These are phyloP conservation scores for Leptinotarsa tumamoca DNA, from an alignment of 2,888 invertebrate species.

Conservation along the genomic window DNA sequence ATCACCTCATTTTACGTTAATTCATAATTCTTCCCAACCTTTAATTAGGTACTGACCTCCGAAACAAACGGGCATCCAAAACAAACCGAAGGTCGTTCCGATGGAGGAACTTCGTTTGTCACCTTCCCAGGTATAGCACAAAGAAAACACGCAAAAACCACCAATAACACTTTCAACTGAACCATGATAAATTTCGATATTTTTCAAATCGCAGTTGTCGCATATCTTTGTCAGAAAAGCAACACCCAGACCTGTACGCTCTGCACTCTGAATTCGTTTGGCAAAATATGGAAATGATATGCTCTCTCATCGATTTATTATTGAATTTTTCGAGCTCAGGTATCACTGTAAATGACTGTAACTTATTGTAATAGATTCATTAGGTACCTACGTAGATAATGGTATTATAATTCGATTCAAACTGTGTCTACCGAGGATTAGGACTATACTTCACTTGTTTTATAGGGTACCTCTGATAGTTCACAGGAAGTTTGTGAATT, in stretches of 20 bases:
- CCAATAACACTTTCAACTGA: constrained; percentile 1
- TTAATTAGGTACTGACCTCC: neutral
- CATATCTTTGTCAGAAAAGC: neutral
- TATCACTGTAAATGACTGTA: constrained; percentile 14
- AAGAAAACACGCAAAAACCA: constrained; percentile 3
- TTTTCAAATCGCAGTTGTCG: neutral
- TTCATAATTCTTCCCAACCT: neutral
- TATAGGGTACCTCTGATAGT: neutral
- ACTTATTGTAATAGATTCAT: constrained; percentile 27
- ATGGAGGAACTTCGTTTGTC: neutral
- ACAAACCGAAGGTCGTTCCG: neutral
- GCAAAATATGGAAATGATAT: constrained; percentile 17
- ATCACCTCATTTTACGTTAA: neutral
- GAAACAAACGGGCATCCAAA: neutral
- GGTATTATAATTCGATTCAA: constrained; percentile 40
- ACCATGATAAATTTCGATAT: neutral
- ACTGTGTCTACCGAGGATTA: constrained; percentile 10
- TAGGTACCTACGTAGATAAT: constrained; percentile 36
- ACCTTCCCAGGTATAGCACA: neutral
- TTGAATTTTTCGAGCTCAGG: constrained; percentile 18
- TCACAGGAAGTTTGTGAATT: neutral
- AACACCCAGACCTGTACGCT: neutral
- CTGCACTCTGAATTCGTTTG: neutral
- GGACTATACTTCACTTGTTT: constrained; percentile 5
- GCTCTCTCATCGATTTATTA: constrained; percentile 8